Base-by-base conservation (phyloP, 2,888 invertebrate genomes). In the Agriopis marginaria region DNA sequence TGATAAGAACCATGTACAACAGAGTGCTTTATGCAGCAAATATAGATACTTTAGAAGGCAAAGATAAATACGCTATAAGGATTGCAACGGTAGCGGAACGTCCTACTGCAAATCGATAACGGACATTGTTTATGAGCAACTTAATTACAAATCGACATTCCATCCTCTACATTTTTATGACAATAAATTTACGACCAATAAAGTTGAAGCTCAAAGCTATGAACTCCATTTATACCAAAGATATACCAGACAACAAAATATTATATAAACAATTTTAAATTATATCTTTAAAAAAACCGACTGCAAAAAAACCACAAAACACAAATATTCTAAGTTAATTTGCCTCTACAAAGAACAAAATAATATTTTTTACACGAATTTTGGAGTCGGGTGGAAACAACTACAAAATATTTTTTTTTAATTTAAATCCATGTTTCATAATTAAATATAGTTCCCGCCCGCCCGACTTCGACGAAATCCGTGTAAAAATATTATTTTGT, bases 181-280 rank as follows among this genome's bases (percentile, higher is more conserved):
- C 53, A 66, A 62, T 64, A 58, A 58, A 63, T 72, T 75, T 70
- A 71, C 60, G 72, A 70, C 56, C 71, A 45, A 71, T 74, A 73
- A 75, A 73, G 51, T 23, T 59, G 67, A 55, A 66, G 72, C 60
- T 69, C 62, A 63, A 47, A 23, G 67, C 64, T 58, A 70, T 73
- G 61, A 70, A 66, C 56, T 55, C 54, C 32, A 14, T 53, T 69
- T 64, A 69, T 56, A 56, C 51, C 23, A n/a, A 58, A 65, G 12
- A 53, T 14, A 45, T 12, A 8, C 14, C 4, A 59, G 14, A 49
- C 49, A 40, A 56, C 42, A 58, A 64, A 32, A 32, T 32, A 32
- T 32, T 5, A 32, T 5, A 32, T 23, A 32, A 32, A 32, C 32
- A 32, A 5, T 32, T 32, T 3, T 32, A 32, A 32, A 32, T 32